Evolutionary conservation across 2,113 vertebrate species (phyloP).

Genomic region (Dipodomys merriami): DNA sequence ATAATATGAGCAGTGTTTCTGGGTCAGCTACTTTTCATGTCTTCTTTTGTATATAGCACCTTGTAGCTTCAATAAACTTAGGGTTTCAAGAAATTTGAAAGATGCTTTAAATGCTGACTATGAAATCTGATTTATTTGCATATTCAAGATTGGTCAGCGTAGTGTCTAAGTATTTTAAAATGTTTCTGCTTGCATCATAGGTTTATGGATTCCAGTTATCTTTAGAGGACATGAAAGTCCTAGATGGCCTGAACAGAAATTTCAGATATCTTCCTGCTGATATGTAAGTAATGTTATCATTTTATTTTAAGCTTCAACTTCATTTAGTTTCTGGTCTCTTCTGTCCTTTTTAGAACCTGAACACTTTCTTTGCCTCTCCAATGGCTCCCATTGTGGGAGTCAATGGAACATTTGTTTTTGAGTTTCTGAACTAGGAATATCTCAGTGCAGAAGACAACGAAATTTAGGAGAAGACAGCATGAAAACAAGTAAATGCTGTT

Average conservation of each 20-base stretch:
- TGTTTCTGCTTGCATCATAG: neutral
- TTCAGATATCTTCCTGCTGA: neutral
- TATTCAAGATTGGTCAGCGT: neutral
- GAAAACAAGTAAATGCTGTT: neutral
- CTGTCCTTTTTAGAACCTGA: neutral
- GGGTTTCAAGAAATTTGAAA: neutral
- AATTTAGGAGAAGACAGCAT: neutral
- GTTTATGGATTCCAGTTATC: conserved; percentile 40
- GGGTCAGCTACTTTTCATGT: neutral
- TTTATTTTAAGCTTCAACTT: neutral
- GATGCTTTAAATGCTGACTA: neutral
- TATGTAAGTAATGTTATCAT: neutral
- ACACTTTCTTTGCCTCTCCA: neutral
- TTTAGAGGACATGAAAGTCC: conserved; percentile 28
- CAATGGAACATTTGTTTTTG: neutral
- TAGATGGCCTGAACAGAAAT: conserved; percentile 52
- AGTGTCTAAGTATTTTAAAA: neutral
- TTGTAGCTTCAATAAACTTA: neutral
- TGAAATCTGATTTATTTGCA: neutral
- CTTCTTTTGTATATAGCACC: neutral
- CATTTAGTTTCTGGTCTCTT: neutral
- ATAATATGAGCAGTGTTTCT: neutral
- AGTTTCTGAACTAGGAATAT: neutral
- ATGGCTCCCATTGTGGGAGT: neutral
- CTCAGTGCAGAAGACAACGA: neutral